Base-by-base conservation (phyloP, 2,888 invertebrate genomes). In the Lamellibrachia columna region DNA sequence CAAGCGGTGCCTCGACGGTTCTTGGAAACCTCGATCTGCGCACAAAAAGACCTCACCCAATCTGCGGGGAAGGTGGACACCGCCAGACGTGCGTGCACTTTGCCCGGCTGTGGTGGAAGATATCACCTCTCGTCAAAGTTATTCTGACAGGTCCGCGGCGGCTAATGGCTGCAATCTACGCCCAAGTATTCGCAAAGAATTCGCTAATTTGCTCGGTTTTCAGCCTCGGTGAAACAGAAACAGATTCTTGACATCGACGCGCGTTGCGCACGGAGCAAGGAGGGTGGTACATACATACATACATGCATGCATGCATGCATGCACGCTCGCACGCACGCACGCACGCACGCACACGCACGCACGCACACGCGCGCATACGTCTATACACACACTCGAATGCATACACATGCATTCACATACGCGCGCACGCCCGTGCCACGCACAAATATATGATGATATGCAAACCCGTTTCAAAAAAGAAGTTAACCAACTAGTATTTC, bases 141-240 rank as follows among this genome's bases (percentile, higher is more conserved):
- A 75, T n/a, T n/a, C 22, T 22, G 75, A 75, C 75, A 75, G 75
- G 22, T 22, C 75, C 75, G 75, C n/a, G 75, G 22, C 75, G n/a
- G 75, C n/a, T 75, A 75, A 75, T 75, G 75, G 22, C 75, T 75
- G n/a, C 22, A 75, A 75, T 75, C 75, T 75, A 75, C 75, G 75
- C 75, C 15, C 75, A 75, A 75, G 75, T 75, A 75, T 75, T 75
- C n/a, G 75, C 75, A 75, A 75, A 75, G 75, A 75, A 75, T 75
- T 75, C 22, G 75, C 75, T 75, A 75, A 75, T 75, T 75, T 75
- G 22, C 60, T 2, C 15, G 40, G 15, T 15, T 22, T 60, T 60
- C 60, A 4, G 60, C 60, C 2, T 9, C 60, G 60, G 60, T 60
- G 60, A 60, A 60, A 60, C 22, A 9, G 11, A 4, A 15, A 22